A percentile compares a stretch with the other conserved stretches of the same genome.
Conservation (phyloP, 2,113 vertebrate species). For the Macroglossus sobrinus region DNA sequence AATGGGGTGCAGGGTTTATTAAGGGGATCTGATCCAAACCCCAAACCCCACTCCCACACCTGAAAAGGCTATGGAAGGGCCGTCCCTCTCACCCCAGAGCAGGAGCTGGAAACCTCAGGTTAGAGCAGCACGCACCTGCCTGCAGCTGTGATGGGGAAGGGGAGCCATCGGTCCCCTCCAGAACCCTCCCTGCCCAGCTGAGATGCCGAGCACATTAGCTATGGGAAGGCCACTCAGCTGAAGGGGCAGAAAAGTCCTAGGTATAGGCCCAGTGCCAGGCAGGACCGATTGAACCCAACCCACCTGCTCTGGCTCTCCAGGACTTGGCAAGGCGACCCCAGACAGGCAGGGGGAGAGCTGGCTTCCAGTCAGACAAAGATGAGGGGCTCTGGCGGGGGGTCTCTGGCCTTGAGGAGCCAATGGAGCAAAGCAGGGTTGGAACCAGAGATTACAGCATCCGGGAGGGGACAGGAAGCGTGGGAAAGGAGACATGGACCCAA, state of each 20-base stretch:
- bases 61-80: not conserved
- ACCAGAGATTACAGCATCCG: not conserved
- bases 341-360: not conserved
- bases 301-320: conserved; percentile 7
- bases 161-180: not conserved
- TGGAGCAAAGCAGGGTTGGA: not conserved
- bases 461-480: not conserved
- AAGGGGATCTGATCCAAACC: not conserved
- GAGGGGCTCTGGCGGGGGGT: not conserved
- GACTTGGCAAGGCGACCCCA: not conserved
- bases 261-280: not conserved
- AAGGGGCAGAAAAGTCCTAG: conserved; percentile 7
- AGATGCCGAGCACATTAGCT: not conserved
- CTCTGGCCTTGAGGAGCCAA: not conserved
- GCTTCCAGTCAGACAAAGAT: not conserved
- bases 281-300: not conserved
- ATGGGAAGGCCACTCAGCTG: not conserved
- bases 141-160: not conserved
- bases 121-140: not conserved
- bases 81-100: not conserved
- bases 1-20: not conserved
- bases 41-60: not conserved
- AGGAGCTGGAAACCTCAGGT: not conserved
- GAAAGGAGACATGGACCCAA: not conserved
- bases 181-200: not conserved